phyloP scores from a whole-genome alignment of 37 sponge, comb jelly and placozoan genomes.

The Halisarca cf. caerulea region DNA sequence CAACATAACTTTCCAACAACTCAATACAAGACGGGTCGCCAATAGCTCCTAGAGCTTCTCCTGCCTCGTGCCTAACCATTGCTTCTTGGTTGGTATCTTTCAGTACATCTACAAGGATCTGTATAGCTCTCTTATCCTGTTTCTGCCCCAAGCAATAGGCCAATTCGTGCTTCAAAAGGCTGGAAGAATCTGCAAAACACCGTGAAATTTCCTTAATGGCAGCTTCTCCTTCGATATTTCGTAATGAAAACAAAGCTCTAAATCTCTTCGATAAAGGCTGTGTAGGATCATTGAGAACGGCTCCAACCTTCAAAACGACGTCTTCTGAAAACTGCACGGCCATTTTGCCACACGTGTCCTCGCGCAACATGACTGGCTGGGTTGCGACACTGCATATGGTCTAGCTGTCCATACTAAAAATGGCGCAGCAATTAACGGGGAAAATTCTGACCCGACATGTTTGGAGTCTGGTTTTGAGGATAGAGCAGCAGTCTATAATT shows the following conservation, averaged over 20 bases:
- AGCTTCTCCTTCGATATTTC: constrained; percentile 61
- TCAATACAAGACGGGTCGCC: constrained; percentile 53
- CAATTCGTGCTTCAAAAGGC: constrained; percentile 95
- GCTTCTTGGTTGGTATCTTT: constrained; percentile 76
- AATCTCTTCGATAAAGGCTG: constrained; percentile 75
- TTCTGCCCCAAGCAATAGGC: constrained; percentile 99
- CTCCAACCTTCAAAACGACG: constrained; percentile 51
- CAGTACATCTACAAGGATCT: constrained; percentile 65
- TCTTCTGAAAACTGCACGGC: constrained; percentile 8
- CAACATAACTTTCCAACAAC: constrained; percentile 48
- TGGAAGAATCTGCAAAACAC: constrained; percentile 67
- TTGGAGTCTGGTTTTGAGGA: too few relatives aligned
- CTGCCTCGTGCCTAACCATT: constrained; percentile 96
- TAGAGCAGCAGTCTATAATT: too few relatives aligned
- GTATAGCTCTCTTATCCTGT: constrained; percentile 60
- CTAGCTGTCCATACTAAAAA: too few relatives aligned
- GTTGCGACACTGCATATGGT: too few relatives aligned
- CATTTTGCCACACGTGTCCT: neutral
- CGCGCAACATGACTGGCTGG: too few relatives aligned
- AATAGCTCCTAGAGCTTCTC: constrained; percentile 94
- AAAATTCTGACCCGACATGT: too few relatives aligned
- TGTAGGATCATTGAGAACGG: constrained; percentile 54
- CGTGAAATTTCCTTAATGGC: constrained; percentile 78
- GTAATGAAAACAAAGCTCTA: constrained; percentile 92
- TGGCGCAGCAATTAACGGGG: too few relatives aligned